These are phyloP conservation scores for Oryzias sinensis DNA, from an alignment of 2,797 vertebrate genomes.

Conservation along the genomic window DNA sequence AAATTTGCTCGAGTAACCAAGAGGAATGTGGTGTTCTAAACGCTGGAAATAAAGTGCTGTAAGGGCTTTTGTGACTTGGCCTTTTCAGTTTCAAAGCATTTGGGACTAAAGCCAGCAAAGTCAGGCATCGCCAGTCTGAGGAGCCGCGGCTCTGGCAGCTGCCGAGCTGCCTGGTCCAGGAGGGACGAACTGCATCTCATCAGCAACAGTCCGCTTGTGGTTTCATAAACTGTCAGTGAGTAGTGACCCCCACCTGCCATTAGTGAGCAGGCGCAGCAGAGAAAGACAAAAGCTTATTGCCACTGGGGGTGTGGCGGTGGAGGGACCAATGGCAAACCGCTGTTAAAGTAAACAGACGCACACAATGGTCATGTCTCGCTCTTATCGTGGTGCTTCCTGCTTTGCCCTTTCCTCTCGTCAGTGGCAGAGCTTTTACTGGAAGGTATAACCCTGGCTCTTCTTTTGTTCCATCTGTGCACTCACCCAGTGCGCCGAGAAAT, in stretches of 20 bases:
- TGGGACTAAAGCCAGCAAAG: conserved; percentile 32
- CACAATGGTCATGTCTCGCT: conserved; percentile 44
- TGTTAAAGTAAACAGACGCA: conserved; percentile 37
- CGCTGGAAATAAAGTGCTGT: conserved; percentile 39
- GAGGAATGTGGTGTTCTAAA: conserved; percentile 32
- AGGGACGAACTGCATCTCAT: conserved; percentile 44
- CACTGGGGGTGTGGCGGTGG: conserved; percentile 44
- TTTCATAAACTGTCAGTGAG: conserved; percentile 21
- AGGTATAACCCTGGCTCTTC: conserved; percentile 3
- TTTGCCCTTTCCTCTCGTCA: conserved; percentile 24
- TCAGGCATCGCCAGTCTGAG: conserved; percentile 41
- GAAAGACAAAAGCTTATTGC: conserved; percentile 45
- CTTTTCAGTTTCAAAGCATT: conserved; percentile 40
- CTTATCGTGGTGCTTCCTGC: conserved; percentile 52
- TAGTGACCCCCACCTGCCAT: conserved; percentile 38
- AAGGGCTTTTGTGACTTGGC: conserved; percentile 55
- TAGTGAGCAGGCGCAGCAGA: conserved; percentile 26
- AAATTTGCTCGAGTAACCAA: conserved; percentile 38
- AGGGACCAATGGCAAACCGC: conserved; percentile 16
- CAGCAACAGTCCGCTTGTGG: conserved; percentile 23
- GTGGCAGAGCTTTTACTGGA: conserved; percentile 26
- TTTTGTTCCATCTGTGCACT: conserved; percentile 61
- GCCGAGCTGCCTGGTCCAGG: conserved; percentile 23
- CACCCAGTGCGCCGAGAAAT: conserved; percentile 99
- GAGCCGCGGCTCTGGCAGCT: conserved; percentile 55